phyloP scores from a whole-genome alignment of 2,888 invertebrate species.

The Eupsilia transversa region DNA sequence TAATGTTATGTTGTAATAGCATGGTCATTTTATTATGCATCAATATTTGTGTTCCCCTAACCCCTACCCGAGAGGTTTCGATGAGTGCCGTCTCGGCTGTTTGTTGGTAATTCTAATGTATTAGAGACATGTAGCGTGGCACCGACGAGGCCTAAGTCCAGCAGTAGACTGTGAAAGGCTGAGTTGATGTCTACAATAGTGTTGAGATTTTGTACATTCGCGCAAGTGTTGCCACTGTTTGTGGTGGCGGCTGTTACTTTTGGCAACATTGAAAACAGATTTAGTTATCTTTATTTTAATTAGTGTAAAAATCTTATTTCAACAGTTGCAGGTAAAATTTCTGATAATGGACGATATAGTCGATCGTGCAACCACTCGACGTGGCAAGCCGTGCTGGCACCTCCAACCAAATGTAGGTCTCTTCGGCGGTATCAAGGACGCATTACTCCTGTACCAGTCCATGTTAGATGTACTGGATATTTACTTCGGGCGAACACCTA shows the following conservation, averaged over 20 bases:
- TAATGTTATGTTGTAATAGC: no score
- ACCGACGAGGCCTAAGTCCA: no score
- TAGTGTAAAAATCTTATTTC: neutral
- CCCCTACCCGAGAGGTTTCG: neutral
- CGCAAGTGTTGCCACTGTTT: neutral
- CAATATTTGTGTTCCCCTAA: no score
- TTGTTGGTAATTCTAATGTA: neutral
- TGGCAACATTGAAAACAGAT: neutral
- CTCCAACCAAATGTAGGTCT: constrained; percentile 27
- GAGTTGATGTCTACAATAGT: no score
- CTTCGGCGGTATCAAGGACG: constrained; percentile 48
- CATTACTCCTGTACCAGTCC: constrained; percentile 36
- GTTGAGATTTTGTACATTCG: neutral
- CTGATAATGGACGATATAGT: constrained; percentile 42
- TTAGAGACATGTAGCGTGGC: neutral
- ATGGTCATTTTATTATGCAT: no score
- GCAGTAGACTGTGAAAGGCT: no score
- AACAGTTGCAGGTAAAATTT: constrained; percentile 33
- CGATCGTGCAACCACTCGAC: constrained; percentile 33
- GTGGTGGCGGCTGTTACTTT: neutral
- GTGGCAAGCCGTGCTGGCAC: constrained; percentile 52
- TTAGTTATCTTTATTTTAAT: neutral
- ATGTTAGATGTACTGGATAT: constrained; percentile 32
- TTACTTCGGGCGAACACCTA: constrained; percentile 30
- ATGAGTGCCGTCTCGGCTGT: neutral